phyloP scores from a whole-genome alignment of 2,113 vertebrate genomes.

The Silurus meridionalis region DNA sequence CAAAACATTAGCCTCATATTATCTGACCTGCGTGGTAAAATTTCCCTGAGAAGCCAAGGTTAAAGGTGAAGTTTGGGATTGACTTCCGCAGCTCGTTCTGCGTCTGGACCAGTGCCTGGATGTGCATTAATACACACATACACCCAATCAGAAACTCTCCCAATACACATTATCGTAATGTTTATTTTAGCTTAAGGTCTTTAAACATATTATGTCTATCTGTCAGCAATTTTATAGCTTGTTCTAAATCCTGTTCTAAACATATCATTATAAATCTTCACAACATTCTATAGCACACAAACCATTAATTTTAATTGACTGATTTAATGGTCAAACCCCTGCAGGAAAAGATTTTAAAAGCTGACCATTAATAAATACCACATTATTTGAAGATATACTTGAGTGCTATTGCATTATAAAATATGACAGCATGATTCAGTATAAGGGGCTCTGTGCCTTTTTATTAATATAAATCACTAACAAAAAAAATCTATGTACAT shows the following conservation, averaged over 20 bases:
- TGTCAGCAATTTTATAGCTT: background rate
- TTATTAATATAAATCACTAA: background rate
- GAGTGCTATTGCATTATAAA: background rate
- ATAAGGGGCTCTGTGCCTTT: background rate
- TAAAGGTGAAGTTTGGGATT: constrained; percentile 98
- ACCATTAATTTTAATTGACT: background rate
- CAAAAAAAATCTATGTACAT: background rate
- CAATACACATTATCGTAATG: background rate
- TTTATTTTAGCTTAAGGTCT: background rate
- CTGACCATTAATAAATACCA: background rate
- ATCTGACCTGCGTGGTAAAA: constrained; percentile 94
- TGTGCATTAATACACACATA: constrained; percentile 19
- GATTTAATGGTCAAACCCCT: background rate
- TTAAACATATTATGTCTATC: background rate
- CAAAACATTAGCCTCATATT: background rate
- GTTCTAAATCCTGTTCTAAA: background rate
- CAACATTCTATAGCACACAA: background rate
- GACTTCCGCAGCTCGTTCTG: constrained; percentile 89
- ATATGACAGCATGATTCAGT: background rate
- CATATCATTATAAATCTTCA: background rate
- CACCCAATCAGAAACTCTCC: constrained; percentile 15
- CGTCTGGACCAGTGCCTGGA: constrained; percentile 87
- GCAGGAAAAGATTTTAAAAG: background rate
- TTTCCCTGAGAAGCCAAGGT: constrained; percentile 99
- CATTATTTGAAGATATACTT: background rate